Base-by-base conservation (phyloP, 2,888 invertebrate species). In the Hofmannophila pseudospretella region DNA sequence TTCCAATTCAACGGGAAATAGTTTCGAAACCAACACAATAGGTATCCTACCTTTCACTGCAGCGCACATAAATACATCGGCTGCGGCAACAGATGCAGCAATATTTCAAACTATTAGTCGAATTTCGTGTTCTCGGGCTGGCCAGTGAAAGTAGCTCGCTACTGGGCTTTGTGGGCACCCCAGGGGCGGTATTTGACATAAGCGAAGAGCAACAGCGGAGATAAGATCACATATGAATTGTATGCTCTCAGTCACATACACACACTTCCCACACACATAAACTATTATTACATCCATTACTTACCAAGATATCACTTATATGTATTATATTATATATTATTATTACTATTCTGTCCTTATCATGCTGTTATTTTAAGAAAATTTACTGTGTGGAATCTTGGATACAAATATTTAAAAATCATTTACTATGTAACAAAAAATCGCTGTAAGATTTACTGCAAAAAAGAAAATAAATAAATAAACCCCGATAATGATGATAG, bases 81-180 rank as follows among this genome's bases (percentile, higher is more conserved):
- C 42, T 44, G 49, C 51, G 47, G 51, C 43, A 43, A 52, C 51
- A 60, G 49, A 60, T 57, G 59, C 61, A 63, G 64, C 51, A 74
- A 81, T 84, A 82, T 78, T 72, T 84, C 73, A 80, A 74, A 73
- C 73, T 76, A 84, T 84, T 85, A 81, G 85, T 82, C 80, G 78
- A 80, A 79, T 72, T 85, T 84, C 79, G 75, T 81, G 82, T 82
- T 80, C 66, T 62, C 63, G 58, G 60, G 62, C 61, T 58, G 58
- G 55, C 48, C 64, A 73, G 85, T 79, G 85, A 86, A 85, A 86
- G 85, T 81, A 60, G 68, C 48, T 49, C 52, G 84, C 85, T 85
- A 84, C 85, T 74, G 82, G 85, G 80, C 78, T 84, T 85, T 67
- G 66, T 54, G 51, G 45, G 60, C 52, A 51, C 36, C 26, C 13